These are phyloP conservation scores for Euplagia quadripunctaria DNA, from an alignment of 2,888 invertebrate genomes.

Conservation along the genomic window DNA sequence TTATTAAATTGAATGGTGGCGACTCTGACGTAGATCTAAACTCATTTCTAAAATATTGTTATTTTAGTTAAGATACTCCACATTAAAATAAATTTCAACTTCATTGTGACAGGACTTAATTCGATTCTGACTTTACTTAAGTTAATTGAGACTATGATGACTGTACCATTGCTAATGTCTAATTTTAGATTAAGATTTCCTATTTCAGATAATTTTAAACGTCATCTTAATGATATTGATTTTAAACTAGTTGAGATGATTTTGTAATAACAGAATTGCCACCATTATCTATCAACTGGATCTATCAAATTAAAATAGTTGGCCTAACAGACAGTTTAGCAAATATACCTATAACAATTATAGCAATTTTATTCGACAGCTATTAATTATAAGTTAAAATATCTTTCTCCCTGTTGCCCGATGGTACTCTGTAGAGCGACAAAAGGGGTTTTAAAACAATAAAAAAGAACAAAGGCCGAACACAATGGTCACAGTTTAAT, in stretches of 20 bases:
- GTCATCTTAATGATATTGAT: too few relatives aligned
- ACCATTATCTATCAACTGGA: too few relatives aligned
- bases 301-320: too few relatives aligned
- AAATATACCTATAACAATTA: too few relatives aligned
- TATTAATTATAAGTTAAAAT: slow-evolving; percentile 24
- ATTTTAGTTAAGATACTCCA: not conserved
- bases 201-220: not conserved
- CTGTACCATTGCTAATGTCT: too few relatives aligned
- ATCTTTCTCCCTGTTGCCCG: slow-evolving; percentile 61
- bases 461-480: slow-evolving; percentile 74
- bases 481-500: slow-evolving; percentile 82
- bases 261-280: too few relatives aligned
- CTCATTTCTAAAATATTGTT: too few relatives aligned
- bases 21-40: not conserved
- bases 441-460: slow-evolving; percentile 77
- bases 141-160: too few relatives aligned
- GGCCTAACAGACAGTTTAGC: too few relatives aligned
- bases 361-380: not conserved
- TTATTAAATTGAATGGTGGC: not conserved
- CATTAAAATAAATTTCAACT: not conserved
- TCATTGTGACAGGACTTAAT: not conserved
- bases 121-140: too few relatives aligned
- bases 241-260: too few relatives aligned
- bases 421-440: slow-evolving; percentile 58
- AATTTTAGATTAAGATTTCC: not conserved